Base-by-base conservation (phyloP, 2,797 vertebrate species). In the Anniella stebbinsi region DNA sequence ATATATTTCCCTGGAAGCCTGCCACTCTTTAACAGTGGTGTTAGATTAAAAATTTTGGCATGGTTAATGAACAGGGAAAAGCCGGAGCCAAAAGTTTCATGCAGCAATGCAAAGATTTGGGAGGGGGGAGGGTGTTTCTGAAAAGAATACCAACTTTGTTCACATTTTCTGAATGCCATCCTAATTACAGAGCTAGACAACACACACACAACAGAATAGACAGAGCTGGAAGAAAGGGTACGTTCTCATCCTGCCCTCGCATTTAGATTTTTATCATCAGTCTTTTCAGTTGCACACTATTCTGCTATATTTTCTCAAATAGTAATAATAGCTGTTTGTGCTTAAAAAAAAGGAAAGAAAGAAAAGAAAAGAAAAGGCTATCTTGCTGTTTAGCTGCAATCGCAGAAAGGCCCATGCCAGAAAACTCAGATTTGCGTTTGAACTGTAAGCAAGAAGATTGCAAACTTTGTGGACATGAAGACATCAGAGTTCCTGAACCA, bases 21-120 rank as follows among this genome's bases (percentile, higher is more conserved):
- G 97, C 96, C 97, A 98, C 97, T 98, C 97, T 97, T 98, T 98
- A 98, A 98, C 96, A 98, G 98, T 98, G 97, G 97, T 98, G 97
- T 98, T 98, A 98, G 98, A 98, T 98, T 98, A 98, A 98, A 98
- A 98, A 97, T 98, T 97, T 97, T 97, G 98, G 98, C 98, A 98
- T 98, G 97, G 97, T 98, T 98, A 98, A 98, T 98, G 97, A 98
- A 98, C 98, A 98, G 97, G 97, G 97, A 95, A 97, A 97, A 97
- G 95, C 97, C 96, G 96, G 95, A 98, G 97, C 97, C 98, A 98
- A 98, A 98, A 98, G 97, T 98, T 98, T 97, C 97, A 97, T 96
- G 97, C 96, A 97, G 97, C 97, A 97, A 97, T 97, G 97, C 97
- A 97, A 97, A 98, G 97, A 98, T 97, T 97, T 95, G 96, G 95